These are phyloP conservation scores for Marmota monax DNA, from an alignment of 2,113 vertebrate species.

Conservation along the genomic window DNA sequence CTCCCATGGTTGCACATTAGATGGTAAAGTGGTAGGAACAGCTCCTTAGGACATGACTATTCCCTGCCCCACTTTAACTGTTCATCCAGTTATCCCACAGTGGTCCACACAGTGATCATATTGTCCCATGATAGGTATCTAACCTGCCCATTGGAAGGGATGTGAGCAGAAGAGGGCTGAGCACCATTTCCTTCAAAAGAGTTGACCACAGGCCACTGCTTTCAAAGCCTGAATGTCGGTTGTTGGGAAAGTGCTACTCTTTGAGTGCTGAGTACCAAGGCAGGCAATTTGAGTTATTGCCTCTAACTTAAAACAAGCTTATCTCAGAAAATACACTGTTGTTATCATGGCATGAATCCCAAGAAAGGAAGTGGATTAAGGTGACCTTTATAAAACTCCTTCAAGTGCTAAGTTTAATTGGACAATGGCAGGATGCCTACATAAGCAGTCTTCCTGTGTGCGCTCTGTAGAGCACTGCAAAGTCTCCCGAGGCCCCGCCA, in stretches of 20 bases:
- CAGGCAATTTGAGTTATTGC: no score
- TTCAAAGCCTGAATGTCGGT: neutral
- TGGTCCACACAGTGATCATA: no score
- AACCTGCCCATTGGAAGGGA: neutral
- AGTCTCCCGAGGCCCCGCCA: neutral
- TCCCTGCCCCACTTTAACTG: neutral
- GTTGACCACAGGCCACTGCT: accelerated
- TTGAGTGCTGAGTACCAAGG: no score
- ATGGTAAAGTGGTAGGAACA: neutral
- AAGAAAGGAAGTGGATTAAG: no score
- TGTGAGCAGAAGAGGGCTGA: accelerated
- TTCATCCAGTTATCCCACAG: neutral
- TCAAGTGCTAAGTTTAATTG: neutral
- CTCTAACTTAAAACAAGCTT: no score
- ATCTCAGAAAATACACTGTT: no score
- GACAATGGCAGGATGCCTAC: neutral
- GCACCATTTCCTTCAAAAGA: conserved; percentile 5
- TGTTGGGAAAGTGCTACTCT: neutral
- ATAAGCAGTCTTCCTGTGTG: neutral
- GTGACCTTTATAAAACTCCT: neutral
- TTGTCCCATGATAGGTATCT: neutral
- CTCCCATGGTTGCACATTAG: neutral
- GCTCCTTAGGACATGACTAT: neutral
- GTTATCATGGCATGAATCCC: no score
- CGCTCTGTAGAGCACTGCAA: neutral